phyloP scores from a whole-genome alignment of 1,140 invertebrate genomes.

The Schlechtendalia chinensis region DNA sequence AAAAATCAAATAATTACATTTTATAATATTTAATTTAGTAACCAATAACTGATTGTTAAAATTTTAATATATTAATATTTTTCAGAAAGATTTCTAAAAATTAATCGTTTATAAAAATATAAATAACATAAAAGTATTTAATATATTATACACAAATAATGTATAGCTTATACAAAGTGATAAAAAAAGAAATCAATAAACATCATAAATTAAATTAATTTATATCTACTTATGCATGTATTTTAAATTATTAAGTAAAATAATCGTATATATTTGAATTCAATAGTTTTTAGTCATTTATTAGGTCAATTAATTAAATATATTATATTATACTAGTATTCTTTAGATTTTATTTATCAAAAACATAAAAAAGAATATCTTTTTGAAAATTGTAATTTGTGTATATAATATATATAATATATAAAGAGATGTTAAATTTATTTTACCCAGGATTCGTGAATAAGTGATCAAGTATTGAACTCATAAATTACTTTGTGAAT shows the following conservation, averaged over 20 bases:
- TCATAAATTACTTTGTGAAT: not conserved
- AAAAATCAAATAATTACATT: too few species aligned
- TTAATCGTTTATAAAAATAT: not conserved
- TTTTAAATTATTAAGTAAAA: too few species aligned
- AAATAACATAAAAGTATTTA: not conserved
- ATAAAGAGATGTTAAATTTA: not conserved
- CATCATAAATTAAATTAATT: too few species aligned
- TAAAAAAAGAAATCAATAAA: too few species aligned
- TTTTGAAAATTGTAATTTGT: not conserved
- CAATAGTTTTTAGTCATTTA: too few species aligned
- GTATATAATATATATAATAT: not conserved
- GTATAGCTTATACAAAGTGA: too few species aligned
- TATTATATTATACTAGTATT: too few species aligned
- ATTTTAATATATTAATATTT: not conserved
- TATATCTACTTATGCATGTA: too few species aligned
- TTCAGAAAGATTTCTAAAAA: not conserved
- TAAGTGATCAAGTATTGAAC: not conserved
- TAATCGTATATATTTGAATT: too few species aligned
- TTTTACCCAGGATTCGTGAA: not conserved
- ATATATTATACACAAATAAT: not conserved
- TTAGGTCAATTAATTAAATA: not conserved
- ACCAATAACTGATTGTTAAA: too few species aligned
- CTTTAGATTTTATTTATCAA: not conserved
- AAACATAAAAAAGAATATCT: not conserved
- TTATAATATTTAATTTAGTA: too few species aligned